These are phyloP conservation scores for Bimastos eiseni DNA, from an alignment of 2,888 invertebrate species.

Conservation along the genomic window DNA sequence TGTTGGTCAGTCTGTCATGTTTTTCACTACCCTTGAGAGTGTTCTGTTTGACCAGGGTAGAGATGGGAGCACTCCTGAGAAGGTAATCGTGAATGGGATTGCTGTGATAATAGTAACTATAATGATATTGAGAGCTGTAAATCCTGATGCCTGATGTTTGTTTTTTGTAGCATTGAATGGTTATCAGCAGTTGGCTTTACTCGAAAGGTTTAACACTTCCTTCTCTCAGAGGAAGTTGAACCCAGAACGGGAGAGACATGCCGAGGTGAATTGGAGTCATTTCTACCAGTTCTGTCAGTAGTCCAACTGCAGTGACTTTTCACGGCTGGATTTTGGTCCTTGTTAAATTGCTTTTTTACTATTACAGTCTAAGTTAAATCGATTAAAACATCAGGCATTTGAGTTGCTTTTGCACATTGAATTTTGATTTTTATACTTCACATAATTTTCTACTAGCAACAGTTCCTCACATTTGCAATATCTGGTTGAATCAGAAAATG, in stretches of 20 bases:
- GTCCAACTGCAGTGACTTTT: not conserved
- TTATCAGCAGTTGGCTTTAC: not conserved
- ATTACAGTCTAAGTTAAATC: not conserved
- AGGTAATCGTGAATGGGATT: too few relatives aligned
- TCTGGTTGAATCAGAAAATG: not conserved
- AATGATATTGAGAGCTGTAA: too few relatives aligned
- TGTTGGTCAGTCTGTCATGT: too few relatives aligned
- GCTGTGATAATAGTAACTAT: too few relatives aligned
- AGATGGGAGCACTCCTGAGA: too few relatives aligned
- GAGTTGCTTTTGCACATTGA: not conserved
- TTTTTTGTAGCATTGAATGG: not conserved
- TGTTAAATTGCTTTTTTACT: not conserved
- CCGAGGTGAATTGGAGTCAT: not conserved
- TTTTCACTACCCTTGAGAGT: too few relatives aligned
- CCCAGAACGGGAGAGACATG: slow-evolving; percentile 6
- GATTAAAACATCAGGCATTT: not conserved
- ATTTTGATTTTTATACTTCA: not conserved
- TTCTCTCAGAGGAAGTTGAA: slow-evolving; percentile 6
- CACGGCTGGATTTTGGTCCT: not conserved
- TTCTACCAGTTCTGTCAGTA: not conserved
- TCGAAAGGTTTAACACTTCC: not conserved
- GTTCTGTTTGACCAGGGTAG: too few relatives aligned
- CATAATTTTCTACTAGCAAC: not conserved
- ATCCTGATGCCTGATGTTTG: not conserved
- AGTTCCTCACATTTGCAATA: not conserved